phyloP scores from a whole-genome alignment of 2,888 invertebrate species.

The Digitonthophagus gazella region DNA sequence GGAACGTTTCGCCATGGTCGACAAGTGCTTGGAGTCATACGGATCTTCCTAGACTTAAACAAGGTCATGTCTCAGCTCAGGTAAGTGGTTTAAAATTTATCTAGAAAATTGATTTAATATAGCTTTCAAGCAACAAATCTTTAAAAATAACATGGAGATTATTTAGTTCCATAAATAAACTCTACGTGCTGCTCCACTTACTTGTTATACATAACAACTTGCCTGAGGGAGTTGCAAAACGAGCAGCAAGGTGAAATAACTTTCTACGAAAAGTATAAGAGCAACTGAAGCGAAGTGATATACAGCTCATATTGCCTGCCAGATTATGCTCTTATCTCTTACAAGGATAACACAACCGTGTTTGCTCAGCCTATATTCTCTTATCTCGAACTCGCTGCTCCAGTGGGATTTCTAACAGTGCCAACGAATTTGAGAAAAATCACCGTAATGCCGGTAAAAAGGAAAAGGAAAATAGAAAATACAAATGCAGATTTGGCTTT shows the following conservation, averaged over 20 bases:
- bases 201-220: constrained; percentile 5
- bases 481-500: not conserved
- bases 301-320: not conserved
- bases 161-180: too few species aligned
- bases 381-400: not conserved
- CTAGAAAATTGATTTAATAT: not conserved
- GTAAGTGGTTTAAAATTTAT: constrained; percentile 50
- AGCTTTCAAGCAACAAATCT: too few species aligned
- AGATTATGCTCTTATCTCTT: not conserved
- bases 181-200: not conserved
- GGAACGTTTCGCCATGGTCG: constrained; percentile 69
- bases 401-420: not conserved
- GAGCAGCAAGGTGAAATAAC: not conserved
- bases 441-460: not conserved
- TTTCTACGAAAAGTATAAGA: not conserved
- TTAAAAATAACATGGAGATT: too few species aligned
- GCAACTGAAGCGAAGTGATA: not conserved
- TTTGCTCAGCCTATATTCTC: not conserved
- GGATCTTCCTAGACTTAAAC: constrained; percentile 69
- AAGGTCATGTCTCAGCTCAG: constrained; percentile 77
- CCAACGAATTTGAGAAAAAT: not conserved
- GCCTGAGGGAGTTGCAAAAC: not conserved
- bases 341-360: not conserved
- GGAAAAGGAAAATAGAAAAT: not conserved
- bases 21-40: constrained; percentile 76